phyloP scores from a whole-genome alignment of 1,140 invertebrate genomes.

The Pemphigus obesinymphae region DNA sequence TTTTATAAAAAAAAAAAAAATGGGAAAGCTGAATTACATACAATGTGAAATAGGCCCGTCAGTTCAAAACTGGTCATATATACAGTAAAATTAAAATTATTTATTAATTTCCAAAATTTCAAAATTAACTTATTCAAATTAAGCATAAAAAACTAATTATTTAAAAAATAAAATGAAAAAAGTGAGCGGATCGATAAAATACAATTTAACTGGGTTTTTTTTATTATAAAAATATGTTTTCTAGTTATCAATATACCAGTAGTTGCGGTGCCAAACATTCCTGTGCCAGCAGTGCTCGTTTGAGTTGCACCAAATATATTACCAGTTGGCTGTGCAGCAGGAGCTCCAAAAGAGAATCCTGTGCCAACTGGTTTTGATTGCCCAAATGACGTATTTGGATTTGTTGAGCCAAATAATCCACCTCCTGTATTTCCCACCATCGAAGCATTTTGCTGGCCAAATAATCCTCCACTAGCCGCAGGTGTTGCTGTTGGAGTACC shows the following conservation, averaged over 20 bases:
- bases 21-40: too few relatives aligned
- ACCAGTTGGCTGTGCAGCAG: slow-evolving; percentile 51
- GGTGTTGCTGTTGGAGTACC: slow-evolving; percentile 47
- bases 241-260: neutral
- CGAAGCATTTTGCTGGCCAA: slow-evolving; percentile 51
- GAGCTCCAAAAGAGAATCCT: slow-evolving; percentile 49
- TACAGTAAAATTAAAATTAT: too few relatives aligned
- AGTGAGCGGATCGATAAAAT: too few relatives aligned
- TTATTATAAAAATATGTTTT: too few relatives aligned
- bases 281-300: slow-evolving; percentile 54
- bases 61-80: too few relatives aligned
- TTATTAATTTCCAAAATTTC: too few relatives aligned
- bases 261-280: slow-evolving; percentile 58
- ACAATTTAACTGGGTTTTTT: too few relatives aligned
- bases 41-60: too few relatives aligned
- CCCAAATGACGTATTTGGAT: slow-evolving; percentile 57
- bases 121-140: too few relatives aligned
- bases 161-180: too few relatives aligned
- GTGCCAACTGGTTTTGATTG: slow-evolving; percentile 54
- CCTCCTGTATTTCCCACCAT: slow-evolving; percentile 50
- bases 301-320: slow-evolving; percentile 59
- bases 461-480: slow-evolving; percentile 53
- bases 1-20: too few relatives aligned
- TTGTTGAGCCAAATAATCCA: slow-evolving; percentile 55
- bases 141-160: too few relatives aligned